These are phyloP conservation scores for Cacatua alba DNA, from an alignment of 2,113 vertebrate genomes.

Conservation along the genomic window DNA sequence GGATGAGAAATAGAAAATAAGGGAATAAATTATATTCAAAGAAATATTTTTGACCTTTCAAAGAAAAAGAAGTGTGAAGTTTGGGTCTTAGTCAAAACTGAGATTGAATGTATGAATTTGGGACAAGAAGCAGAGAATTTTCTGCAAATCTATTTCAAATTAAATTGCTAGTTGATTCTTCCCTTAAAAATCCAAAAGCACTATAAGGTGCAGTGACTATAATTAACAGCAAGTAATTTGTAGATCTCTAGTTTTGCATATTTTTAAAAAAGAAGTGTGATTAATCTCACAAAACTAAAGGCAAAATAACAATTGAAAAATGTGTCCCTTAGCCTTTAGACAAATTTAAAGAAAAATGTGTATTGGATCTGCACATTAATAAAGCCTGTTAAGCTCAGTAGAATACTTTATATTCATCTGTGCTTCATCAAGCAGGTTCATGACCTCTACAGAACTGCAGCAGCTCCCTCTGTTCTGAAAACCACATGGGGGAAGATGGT, in stretches of 20 bases:
- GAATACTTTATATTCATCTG: conserved; percentile 78
- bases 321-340: conserved; percentile 72
- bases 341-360: conserved; percentile 78
- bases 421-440: conserved; percentile 79
- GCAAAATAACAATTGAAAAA: conserved; percentile 77
- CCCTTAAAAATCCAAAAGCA: conserved; percentile 7
- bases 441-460: conserved; percentile 70
- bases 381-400: conserved; percentile 73
- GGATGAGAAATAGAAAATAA: background rate
- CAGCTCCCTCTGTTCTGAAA: conserved; percentile 72
- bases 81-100: background rate
- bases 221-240: conserved; percentile 73
- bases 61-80: background rate
- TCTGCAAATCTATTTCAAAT: conserved; percentile 56
- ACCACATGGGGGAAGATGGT: conserved; percentile 56
- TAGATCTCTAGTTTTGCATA: background rate
- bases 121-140: background rate
- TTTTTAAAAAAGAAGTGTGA: too few species aligned
- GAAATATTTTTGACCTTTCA: background rate
- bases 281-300: conserved; percentile 72
- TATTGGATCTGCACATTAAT: conserved; percentile 73
- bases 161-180: conserved; percentile 44
- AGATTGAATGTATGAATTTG: background rate
- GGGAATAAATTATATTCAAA: background rate
- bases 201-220: conserved; percentile 31